Evolutionary conservation across 2,888 invertebrate species (phyloP).

Genomic region (Lycocerus yunnanus): DNA sequence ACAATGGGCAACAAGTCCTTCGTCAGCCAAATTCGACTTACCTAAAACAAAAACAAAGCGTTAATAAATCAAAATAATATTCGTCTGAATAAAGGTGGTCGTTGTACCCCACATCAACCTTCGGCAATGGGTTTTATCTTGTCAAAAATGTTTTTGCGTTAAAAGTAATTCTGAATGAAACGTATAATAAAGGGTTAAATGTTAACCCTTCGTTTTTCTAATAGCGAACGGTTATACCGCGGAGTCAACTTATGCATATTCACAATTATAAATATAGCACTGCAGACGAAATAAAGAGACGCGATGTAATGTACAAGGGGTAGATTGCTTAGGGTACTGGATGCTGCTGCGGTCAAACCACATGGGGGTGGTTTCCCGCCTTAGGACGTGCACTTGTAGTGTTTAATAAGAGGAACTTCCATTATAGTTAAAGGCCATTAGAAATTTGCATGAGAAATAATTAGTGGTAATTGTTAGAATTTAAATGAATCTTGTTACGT

Average conservation of each 20-base stretch:
- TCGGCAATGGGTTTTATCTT: not conserved
- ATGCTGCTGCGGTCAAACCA: slow-evolving; percentile 38
- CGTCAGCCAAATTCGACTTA: slow-evolving; percentile 1
- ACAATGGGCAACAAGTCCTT: not conserved
- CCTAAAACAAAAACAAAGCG: slow-evolving; percentile 12
- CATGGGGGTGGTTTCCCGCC: slow-evolving; percentile 34
- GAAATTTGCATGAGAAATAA: slow-evolving; percentile 33
- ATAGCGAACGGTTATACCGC: not conserved
- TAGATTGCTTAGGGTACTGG: slow-evolving; percentile 37
- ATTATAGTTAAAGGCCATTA: slow-evolving; percentile 33
- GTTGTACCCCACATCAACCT: not conserved
- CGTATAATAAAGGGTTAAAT: not conserved
- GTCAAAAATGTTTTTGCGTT: not conserved
- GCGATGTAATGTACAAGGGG: slow-evolving; percentile 18
- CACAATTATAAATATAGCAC: slow-evolving; percentile 18
- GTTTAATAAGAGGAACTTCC: slow-evolving; percentile 34
- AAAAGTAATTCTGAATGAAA: not conserved
- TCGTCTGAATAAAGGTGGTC: not conserved
- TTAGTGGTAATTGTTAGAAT: slow-evolving; percentile 23
- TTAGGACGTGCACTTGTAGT: slow-evolving; percentile 33
- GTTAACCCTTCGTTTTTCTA: not conserved
- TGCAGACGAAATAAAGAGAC: slow-evolving; percentile 10
- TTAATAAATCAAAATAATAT: not conserved
- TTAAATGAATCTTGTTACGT: slow-evolving; percentile 7
- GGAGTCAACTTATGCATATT: slow-evolving; percentile 30